Evolutionary conservation across 2,888 invertebrate species (phyloP), one percentile per base, ranked within the genome.

Genomic region (Harpalus rubripes): DNA sequence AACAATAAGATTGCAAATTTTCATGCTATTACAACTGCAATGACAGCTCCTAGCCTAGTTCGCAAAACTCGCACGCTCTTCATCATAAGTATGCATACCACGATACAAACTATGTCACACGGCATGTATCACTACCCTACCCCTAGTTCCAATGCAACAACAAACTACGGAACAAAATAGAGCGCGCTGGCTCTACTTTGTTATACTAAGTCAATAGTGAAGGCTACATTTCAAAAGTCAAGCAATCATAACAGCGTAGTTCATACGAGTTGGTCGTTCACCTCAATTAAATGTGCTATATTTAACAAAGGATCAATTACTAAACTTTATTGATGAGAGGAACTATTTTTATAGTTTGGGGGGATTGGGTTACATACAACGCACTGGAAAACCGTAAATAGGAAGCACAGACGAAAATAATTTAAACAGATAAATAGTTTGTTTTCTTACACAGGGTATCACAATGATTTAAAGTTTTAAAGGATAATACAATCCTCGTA

Each of bases 351-450:
- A 39, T 83, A 58, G 39, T 52, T 44, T 12, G 10, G 39, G 6
- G n/a, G 10, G 84, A 56, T 59, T 52, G 81, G 12, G 4, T 52
- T 52, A 52, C 44, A 80, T 10, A 52, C 10, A 80, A 81, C 32
- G 52, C 7, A 59, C 16, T 15, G 8, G 22, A 22, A 22, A 22
- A 22, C 22, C 22, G 8, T 59, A 52, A 52, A 52, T 12, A 52
- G 44, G 44, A 52, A 52, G 10, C 2, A 52, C 10, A 12, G 44
- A 12, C 12, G 6, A 12, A 52, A 12, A 52, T 12, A 52, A 12
- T 52, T 6, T 12, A 52, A 52, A 12, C 12, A 2, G 10, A 52
- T n/a, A n/a, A n/a, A n/a, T 12, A 12, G 44, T 8, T 52, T 8
- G 1, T 52, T 12, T 52, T 52, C n/a, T 52, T 10, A 12, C 4